A percentile compares a stretch with the other conserved stretches of the same genome.
Evolutionary conservation across 2,797 vertebrate genomes (phyloP).

Genomic region (Odontamblyopus rebecca): DNA sequence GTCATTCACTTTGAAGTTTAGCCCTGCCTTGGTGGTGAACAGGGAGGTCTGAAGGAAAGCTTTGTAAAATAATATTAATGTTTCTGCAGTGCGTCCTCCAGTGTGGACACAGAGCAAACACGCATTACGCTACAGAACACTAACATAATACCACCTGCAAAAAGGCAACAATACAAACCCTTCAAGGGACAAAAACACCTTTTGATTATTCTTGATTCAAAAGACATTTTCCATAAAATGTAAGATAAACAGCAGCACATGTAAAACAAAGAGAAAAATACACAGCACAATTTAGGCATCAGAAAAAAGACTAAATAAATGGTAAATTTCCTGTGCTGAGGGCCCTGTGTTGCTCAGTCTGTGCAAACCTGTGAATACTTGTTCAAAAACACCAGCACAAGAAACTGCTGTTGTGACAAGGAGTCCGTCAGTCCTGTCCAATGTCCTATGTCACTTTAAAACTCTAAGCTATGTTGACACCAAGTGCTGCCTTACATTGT

Average conservation of each 20-base stretch:
- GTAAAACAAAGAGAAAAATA: no score
- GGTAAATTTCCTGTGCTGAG: not conserved
- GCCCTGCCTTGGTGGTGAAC: conserved; percentile 15
- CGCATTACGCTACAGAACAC: not conserved
- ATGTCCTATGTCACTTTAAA: conserved; percentile 2
- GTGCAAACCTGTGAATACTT: conserved; percentile 1
- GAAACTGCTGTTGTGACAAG: conserved; percentile 11
- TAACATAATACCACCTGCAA: conserved; percentile 10
- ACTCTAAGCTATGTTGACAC: conserved; percentile 9
- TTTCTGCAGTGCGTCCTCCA: conserved; percentile 11
- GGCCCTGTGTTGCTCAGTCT: not conserved
- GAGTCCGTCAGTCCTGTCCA: conserved; percentile 14
- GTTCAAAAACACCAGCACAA: not conserved
- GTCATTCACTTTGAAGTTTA: conserved; percentile 35
- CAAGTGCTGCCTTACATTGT: conserved; percentile 6
- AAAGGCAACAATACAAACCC: not conserved
- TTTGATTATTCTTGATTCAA: not conserved
- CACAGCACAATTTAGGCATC: not conserved
- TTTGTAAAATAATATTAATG: conserved; percentile 11
- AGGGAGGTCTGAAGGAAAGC: conserved; percentile 17
- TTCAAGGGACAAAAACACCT: not conserved
- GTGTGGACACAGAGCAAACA: conserved; percentile 13
- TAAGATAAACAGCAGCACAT: not conserved
- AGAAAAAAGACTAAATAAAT: not conserved
- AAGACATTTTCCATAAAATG: not conserved